Conservation (phyloP, 2,113 vertebrate species). For the Rhombomys opimus region DNA sequence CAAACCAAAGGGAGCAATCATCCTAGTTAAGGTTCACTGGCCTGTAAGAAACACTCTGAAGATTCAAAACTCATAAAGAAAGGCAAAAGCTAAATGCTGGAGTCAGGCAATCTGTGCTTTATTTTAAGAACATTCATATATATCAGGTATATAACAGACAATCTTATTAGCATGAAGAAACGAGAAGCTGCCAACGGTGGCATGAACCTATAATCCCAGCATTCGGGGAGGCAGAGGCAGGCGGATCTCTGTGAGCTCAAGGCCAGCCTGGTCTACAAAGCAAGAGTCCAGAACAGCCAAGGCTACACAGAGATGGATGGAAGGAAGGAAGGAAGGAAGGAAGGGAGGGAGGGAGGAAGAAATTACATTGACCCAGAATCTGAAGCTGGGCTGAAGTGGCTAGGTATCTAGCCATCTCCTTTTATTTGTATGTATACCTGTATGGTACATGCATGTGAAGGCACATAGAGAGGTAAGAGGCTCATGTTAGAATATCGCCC, state of each 20-base stretch:
- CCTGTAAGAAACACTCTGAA: background rate
- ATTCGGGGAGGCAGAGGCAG: no score
- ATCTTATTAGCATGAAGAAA: background rate
- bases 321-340: no score
- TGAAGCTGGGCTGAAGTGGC: background rate
- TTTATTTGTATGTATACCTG: background rate
- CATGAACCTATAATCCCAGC: no score
- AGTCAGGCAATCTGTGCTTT: background rate
- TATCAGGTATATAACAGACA: background rate
- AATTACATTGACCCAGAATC: background rate
- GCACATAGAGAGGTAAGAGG: background rate
- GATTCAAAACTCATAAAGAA: background rate
- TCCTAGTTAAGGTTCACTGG: background rate
- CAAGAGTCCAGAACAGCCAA: no score
- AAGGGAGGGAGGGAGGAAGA: background rate
- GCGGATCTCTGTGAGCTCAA: no score
- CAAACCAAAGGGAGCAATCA: background rate
- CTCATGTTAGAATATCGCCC: background rate
- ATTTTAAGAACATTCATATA: background rate
- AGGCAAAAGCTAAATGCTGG: background rate
- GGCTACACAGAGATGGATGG: no score
- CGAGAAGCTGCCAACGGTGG: no score
- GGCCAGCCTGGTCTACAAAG: no score
- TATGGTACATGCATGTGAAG: background rate
- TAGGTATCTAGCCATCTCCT: background rate